phyloP scores from a whole-genome alignment of 1,140 invertebrate species.

The Drosophila miranda region DNA sequence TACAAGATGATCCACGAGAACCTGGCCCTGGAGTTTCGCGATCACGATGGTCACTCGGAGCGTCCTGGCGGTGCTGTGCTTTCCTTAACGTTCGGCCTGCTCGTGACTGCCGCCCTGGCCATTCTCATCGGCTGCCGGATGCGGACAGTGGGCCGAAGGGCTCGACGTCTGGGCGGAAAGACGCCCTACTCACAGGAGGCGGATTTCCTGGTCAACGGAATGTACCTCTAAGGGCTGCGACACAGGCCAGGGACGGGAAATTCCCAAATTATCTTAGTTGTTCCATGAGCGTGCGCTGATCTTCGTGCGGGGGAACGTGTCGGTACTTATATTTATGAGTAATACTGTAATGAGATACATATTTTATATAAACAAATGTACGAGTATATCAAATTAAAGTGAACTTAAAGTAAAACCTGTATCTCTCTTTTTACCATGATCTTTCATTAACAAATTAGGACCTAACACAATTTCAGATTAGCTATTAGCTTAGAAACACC shows the following conservation, averaged over 20 bases:
- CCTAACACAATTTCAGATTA: too few species aligned
- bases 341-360: conserved; percentile 63
- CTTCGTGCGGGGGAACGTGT: conserved; percentile 4
- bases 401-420: conserved; percentile 24
- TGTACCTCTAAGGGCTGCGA: conserved; percentile 91
- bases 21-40: conserved; percentile 79
- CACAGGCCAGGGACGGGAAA: neutral
- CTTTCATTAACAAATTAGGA: too few species aligned
- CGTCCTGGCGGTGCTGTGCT: conserved; percentile 91
- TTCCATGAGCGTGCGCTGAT: conserved; percentile 5
- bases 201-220: conserved; percentile 98
- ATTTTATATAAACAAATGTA: conserved; percentile 75
- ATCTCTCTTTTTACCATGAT: neutral
- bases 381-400: conserved; percentile 55
- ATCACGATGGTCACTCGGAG: conserved; percentile 86
- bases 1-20: conserved; percentile 80
- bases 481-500: too few species aligned
- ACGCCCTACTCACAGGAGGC: conserved; percentile 95
- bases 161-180: conserved; percentile 88
- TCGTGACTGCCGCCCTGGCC: conserved; percentile 86
- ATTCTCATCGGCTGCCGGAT: conserved; percentile 92
- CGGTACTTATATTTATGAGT: conserved; percentile 36
- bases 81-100: conserved; percentile 88
- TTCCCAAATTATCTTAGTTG: conserved; percentile 30
- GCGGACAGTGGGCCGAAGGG: conserved; percentile 87